A percentile compares a stretch with the other conserved stretches of the same genome.
phyloP scores from a whole-genome alignment of 2,113 vertebrate species.

The Syngnathus scovelli region DNA sequence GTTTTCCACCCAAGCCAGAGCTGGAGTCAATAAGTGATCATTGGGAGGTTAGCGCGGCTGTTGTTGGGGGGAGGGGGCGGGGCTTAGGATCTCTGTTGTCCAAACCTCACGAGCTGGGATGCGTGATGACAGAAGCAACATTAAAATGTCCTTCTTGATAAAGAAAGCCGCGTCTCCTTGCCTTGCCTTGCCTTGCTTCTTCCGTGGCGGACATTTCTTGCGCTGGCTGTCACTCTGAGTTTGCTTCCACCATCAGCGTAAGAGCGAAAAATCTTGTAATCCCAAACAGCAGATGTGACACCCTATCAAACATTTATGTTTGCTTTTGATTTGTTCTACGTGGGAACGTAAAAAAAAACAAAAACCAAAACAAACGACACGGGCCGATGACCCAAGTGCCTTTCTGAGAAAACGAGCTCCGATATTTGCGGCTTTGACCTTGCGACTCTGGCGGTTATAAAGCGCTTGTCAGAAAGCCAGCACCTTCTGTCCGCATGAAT shows the following conservation, averaged over 20 bases:
- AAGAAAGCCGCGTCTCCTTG: conserved; percentile 48
- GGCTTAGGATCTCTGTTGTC: neutral
- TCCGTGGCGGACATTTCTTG: conserved; percentile 41
- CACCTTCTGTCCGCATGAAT: conserved; percentile 21
- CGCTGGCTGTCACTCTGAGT: conserved; percentile 48
- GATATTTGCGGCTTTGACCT: conserved; percentile 53
- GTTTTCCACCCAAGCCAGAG: conserved; percentile 32
- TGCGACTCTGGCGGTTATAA: conserved; percentile 44
- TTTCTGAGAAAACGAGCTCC: conserved; percentile 46
- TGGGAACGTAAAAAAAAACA: conserved; percentile 19
- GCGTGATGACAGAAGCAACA: conserved; percentile 43
- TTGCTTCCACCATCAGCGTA: conserved; percentile 50
- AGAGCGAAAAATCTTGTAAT: conserved; percentile 38
- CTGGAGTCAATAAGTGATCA: conserved; percentile 32
- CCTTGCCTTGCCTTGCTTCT: conserved; percentile 46
- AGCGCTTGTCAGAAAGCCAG: conserved; percentile 44
- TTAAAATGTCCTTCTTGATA: conserved; percentile 47
- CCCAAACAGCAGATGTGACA: conserved; percentile 51
- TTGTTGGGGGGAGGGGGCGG: conserved; percentile 8
- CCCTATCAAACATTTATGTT: conserved; percentile 43
- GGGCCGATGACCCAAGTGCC: conserved; percentile 36
- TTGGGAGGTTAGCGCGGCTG: conserved; percentile 35
- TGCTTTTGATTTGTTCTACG: conserved; percentile 47
- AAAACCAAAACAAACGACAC: neutral
- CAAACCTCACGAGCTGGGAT: neutral